A percentile compares a stretch with the other conserved stretches of the same genome.
phyloP scores from a whole-genome alignment of 2,797 vertebrate species.

The Prionace glauca region DNA sequence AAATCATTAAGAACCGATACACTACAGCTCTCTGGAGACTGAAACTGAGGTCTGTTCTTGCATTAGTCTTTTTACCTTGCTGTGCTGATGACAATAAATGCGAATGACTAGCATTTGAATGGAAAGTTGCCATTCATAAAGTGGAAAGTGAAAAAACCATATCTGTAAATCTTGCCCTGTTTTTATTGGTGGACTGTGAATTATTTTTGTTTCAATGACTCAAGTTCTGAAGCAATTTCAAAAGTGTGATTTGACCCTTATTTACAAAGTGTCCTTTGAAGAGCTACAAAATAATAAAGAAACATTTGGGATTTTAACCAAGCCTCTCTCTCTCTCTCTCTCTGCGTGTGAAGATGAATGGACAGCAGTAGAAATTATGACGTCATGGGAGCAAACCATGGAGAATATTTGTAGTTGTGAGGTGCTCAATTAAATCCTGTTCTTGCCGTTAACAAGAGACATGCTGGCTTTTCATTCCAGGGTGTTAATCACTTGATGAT shows the following conservation, averaged over 20 bases:
- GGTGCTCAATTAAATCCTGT: background rate
- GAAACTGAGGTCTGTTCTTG: background rate
- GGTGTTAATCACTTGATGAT: background rate
- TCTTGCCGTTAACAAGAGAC: background rate
- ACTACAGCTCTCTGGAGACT: background rate
- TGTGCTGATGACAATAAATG: background rate
- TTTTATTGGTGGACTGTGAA: background rate
- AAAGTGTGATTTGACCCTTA: background rate
- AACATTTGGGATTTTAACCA: background rate
- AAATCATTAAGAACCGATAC: conserved; percentile 4
- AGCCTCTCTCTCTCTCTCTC: background rate
- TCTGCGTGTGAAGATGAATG: background rate
- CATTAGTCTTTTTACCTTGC: background rate
- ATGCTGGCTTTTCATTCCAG: background rate
- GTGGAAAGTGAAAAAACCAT: background rate
- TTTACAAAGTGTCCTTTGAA: background rate
- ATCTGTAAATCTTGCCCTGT: background rate
- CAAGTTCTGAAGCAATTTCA: background rate
- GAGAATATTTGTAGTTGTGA: background rate
- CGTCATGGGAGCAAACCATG: background rate
- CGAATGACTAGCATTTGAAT: background rate
- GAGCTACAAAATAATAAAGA: background rate
- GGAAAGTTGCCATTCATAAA: background rate
- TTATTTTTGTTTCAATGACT: background rate
- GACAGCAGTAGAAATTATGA: background rate